These are phyloP conservation scores for Dermochelys coriacea DNA, from an alignment of 2,797 vertebrate species.

Conservation along the genomic window DNA sequence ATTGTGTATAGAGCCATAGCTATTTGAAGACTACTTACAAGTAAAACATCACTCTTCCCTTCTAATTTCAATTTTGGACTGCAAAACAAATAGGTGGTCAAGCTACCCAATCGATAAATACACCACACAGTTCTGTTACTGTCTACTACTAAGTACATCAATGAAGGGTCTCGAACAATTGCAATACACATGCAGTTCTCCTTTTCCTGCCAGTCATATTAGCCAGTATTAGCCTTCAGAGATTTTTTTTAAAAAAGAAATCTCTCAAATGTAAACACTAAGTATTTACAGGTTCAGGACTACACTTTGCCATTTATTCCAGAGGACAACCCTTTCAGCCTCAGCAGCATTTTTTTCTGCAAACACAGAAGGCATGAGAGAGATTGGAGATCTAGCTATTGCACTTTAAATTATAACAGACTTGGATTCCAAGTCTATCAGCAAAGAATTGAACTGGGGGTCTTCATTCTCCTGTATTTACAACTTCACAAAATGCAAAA, in stretches of 20 bases:
- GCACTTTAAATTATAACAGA: background rate
- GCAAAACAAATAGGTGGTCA: background rate
- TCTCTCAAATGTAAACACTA: background rate
- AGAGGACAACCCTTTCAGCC: background rate
- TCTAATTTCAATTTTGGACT: background rate
- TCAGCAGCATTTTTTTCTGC: background rate
- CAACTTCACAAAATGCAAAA: background rate
- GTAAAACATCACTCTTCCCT: background rate
- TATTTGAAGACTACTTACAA: background rate
- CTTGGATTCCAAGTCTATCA: background rate
- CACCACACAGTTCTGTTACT: background rate
- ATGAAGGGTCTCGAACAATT: background rate
- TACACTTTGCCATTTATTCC: background rate
- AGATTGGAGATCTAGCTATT: background rate
- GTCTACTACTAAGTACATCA: background rate
- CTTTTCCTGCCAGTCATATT: background rate
- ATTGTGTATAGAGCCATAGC: fast-evolving
- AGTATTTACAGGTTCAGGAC: background rate
- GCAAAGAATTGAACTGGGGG: background rate
- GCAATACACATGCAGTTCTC: background rate
- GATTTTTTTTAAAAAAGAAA: background rate
- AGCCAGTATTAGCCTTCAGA: background rate
- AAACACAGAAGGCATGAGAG: background rate
- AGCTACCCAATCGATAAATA: background rate
- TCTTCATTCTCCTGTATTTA: background rate